Base-by-base conservation (phyloP, 2,888 invertebrate species). In the Galeopsomyia nigrocyanea region DNA sequence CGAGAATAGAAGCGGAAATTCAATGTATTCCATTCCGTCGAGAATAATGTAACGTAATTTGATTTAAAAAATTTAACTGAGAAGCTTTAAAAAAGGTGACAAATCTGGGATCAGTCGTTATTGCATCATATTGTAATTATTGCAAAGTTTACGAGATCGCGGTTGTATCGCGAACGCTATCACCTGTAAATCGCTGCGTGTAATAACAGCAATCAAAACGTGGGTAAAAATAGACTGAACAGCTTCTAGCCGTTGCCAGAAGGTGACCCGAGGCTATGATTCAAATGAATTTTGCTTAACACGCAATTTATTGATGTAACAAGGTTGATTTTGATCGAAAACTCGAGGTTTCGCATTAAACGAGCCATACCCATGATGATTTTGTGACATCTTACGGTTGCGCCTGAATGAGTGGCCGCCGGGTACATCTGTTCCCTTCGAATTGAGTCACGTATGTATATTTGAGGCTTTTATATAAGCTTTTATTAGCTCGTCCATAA, bases 381-480 rank as follows among this genome's bases (percentile, higher is more conserved):
- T 66, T 57, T 57, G 66, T 53, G 58, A 67, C 51, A 67, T 67
- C 51, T 39, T 58, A 67, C 60, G 60, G 58, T 67, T 60, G 60
- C 26, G 65, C 9, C 58, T 60, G 22, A 51, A 9, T 39, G 47
- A 21, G 3, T 14, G 2, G 26, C 10, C 26, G 7, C n/a, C 17
- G 13, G 26, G 22, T 66, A 49, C 9, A 46, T 26, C 49, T 65
- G 10, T 66, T 47, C 19, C 46, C 46, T 16, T 17, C 1, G n/a
- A 58, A 3, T 10, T 14, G 17, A 39, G 39, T 13, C 19, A 1
- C 46, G 39, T 7, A 39, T 39, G 13, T 39, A 39, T 39, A 39
- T 39, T 39, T 7, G 13, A 39, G 10, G 7, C 1, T 39, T 39
- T 39, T 39, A 10, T 39, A 39, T 39, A 39, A 3, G 13, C 39